Conservation (phyloP, 2,888 invertebrate species). For the Ectemnius cavifrons region DNA sequence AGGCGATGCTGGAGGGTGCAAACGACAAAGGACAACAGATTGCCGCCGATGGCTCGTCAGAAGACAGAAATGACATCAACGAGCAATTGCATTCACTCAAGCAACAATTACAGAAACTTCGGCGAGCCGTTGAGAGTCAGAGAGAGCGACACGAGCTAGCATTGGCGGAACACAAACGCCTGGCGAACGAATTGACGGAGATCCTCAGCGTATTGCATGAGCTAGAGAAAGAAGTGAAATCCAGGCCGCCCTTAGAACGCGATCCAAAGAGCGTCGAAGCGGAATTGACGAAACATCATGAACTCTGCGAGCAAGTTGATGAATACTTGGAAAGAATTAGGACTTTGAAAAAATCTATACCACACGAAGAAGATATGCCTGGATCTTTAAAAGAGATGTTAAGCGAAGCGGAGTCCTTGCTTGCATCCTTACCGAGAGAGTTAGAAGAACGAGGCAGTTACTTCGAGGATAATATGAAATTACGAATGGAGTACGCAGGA, state of each 20-base stretch:
- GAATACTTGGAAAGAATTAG: conserved; percentile 85
- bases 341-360: conserved; percentile 85
- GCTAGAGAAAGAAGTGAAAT: conserved; percentile 89
- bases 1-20: conserved; percentile 91
- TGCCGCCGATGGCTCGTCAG: conserved; percentile 92
- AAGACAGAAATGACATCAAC: conserved; percentile 92
- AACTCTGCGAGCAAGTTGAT: conserved; percentile 84
- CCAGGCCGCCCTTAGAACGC: conserved; percentile 88
- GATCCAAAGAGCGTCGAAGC: conserved; percentile 89
- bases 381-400: conserved; percentile 90
- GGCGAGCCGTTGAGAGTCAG: conserved; percentile 90
- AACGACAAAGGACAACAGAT: conserved; percentile 96
- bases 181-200: conserved; percentile 89
- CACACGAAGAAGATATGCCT: conserved; percentile 88
- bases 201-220: conserved; percentile 91
- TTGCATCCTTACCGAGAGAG: conserved; percentile 88
- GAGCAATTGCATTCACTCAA: conserved; percentile 92
- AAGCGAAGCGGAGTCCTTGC: conserved; percentile 89
- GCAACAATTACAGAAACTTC: conserved; percentile 88
- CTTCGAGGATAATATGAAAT: conserved; percentile 86
- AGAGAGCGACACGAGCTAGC: conserved; percentile 92
- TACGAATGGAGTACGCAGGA: conserved; percentile 87
- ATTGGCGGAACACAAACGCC: conserved; percentile 91
- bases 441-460: conserved; percentile 90
- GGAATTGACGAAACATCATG: conserved; percentile 88